Percentiles rank a stretch among this genome's conserved stretches.
Conservation (phyloP, 1,140 invertebrate genomes). For the Drosophila ambigua region DNA sequence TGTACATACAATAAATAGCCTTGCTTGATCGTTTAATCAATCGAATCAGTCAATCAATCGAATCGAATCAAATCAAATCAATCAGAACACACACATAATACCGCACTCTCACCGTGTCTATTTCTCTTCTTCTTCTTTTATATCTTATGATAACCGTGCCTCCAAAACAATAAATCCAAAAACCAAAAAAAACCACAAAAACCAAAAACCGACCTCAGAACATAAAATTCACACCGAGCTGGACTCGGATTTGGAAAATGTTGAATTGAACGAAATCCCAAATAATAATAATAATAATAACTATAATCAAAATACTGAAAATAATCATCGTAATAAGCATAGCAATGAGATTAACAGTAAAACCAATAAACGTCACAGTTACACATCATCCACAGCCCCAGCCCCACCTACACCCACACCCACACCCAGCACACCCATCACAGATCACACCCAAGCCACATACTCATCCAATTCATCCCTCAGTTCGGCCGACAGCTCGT, state of each 20-base stretch:
- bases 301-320: constrained; percentile 46
- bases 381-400: constrained; percentile 42
- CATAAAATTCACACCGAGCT: constrained; percentile 80
- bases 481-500: constrained; percentile 64
- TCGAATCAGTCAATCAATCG: constrained; percentile 22
- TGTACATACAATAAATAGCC: constrained; percentile 51
- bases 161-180: too few relatives aligned
- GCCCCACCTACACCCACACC: not conserved
- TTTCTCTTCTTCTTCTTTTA: constrained; percentile 79
- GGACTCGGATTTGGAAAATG: constrained; percentile 81
- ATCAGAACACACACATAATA: constrained; percentile 55
- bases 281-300: constrained; percentile 68
- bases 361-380: constrained; percentile 69
- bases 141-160: constrained; percentile 75
- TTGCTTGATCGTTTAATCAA: constrained; percentile 59
- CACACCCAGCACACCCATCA: constrained; percentile 22
- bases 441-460: constrained; percentile 28
- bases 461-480: constrained; percentile 77
- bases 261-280: constrained; percentile 80
- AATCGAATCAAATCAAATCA: constrained; percentile 22
- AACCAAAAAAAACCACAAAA: too few relatives aligned
- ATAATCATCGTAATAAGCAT: constrained; percentile 54
- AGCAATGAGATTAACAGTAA: constrained; percentile 70
- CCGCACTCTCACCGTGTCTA: constrained; percentile 76
- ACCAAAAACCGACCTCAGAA: constrained; percentile 77